phyloP scores from a whole-genome alignment of 2,888 invertebrate species.

The Chrysotoxum bicinctum region DNA sequence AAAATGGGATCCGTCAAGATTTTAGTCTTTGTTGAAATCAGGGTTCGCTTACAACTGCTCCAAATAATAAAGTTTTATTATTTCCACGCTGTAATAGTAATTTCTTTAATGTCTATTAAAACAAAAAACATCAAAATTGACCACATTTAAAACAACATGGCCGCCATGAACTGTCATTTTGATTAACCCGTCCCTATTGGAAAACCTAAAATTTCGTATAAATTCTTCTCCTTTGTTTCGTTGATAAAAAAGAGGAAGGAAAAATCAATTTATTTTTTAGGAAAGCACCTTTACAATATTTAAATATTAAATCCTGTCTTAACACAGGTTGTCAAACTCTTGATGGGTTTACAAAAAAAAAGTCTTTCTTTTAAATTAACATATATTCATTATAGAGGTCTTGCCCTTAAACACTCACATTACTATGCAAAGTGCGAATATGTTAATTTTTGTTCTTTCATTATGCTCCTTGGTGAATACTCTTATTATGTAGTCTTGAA shows the following conservation, averaged over 20 bases:
- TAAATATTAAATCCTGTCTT: not conserved
- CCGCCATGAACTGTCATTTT: no score
- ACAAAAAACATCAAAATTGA: no score
- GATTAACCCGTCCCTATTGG: no score
- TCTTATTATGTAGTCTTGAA: not conserved
- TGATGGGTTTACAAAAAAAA: not conserved
- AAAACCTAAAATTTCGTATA: no score
- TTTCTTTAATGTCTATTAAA: no score
- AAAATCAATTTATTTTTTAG: not conserved
- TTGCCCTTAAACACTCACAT: constrained; percentile 38
- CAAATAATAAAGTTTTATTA: no score
- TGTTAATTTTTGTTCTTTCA: constrained; percentile 19
- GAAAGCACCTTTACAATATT: not conserved
- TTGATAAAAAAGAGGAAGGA: not conserved
- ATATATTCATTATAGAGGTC: constrained; percentile 8
- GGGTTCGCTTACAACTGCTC: no score
- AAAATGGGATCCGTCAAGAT: no score
- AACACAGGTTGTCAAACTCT: not conserved
- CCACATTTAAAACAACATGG: no score
- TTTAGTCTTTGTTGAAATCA: no score
- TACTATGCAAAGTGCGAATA: constrained; percentile 64
- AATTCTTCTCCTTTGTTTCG: not conserved
- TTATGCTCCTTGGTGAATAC: not conserved
- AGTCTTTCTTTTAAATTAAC: not conserved
- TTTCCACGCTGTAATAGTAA: no score